These are phyloP conservation scores for Trididemnum clinides DNA, from an alignment of 23 tunicate genomes.

Conservation along the genomic window DNA sequence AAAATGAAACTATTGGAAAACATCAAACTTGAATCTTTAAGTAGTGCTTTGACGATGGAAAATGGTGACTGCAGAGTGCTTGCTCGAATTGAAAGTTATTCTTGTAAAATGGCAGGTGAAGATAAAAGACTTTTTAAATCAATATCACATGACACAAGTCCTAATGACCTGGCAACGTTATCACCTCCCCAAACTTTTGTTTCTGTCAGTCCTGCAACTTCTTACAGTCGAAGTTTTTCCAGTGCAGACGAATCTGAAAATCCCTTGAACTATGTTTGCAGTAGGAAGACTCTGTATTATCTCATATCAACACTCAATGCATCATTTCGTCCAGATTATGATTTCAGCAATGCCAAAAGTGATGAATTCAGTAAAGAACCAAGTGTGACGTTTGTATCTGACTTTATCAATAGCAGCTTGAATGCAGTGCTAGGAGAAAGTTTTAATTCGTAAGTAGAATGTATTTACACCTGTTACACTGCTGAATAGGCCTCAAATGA, in stretches of 20 bases:
- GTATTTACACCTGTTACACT: no score
- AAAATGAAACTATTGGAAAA: conserved; percentile 93
- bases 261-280: conserved; percentile 76
- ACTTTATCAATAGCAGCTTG: conserved; percentile 75
- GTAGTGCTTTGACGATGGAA: conserved; percentile 59
- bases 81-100: conserved; percentile 88
- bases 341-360: conserved; percentile 87
- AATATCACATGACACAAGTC: conserved; percentile 57
- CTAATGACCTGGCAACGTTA: conserved; percentile 71
- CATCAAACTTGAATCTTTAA: conserved; percentile 65
- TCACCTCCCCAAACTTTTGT: conserved; percentile 88
- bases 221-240: conserved; percentile 43
- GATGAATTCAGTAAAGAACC: conserved; percentile 95
- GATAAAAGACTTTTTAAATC: conserved; percentile 83
- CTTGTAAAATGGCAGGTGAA: conserved; percentile 97
- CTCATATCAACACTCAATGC: conserved; percentile 94
- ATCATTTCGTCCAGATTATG: conserved; percentile 94
- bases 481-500: no score
- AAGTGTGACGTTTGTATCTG: conserved; percentile 57
- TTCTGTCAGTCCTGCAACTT: conserved; percentile 62
- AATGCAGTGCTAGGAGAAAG: conserved; percentile 73
- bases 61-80: conserved; percentile 69
- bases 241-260: conserved; percentile 81
- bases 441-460: conserved; percentile 43
- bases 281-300: conserved; percentile 85